Evolutionary conservation across 2,113 vertebrate species (phyloP).

Genomic region (Astur gentilis): DNA sequence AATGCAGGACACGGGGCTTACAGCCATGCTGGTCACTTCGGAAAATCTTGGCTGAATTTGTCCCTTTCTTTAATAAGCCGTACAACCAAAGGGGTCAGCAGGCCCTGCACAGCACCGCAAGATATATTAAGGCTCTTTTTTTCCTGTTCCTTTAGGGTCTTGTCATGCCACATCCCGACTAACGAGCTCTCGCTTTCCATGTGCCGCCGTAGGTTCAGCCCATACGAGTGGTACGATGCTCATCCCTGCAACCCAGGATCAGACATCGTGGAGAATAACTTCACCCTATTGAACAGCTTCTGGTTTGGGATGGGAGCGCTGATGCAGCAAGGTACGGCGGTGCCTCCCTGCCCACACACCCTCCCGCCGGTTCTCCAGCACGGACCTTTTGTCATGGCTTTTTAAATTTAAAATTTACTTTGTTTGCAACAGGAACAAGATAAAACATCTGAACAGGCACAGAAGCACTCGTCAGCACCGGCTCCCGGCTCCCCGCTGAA

Average conservation of each 20-base stretch:
- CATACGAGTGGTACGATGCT: conserved; percentile 96
- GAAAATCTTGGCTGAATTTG: not conserved
- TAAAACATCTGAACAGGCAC: not conserved
- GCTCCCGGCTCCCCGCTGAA: not conserved
- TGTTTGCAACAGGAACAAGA: not conserved
- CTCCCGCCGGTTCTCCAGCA: rapidly evolving
- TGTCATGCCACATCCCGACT: rapidly evolving
- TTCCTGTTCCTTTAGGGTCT: too few species aligned
- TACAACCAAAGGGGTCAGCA: rapidly evolving
- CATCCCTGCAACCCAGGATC: conserved; percentile 96
- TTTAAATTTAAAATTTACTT: not conserved
- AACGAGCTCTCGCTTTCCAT: not conserved
- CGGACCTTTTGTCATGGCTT: too few species aligned
- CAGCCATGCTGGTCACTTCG: not conserved
- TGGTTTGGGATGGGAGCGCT: conserved; percentile 97
- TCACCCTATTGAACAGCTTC: conserved; percentile 97
- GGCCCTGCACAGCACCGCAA: not conserved
- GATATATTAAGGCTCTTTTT: not conserved
- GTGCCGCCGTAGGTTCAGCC: conserved; percentile 84
- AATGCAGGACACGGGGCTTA: not conserved
- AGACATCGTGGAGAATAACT: conserved; percentile 96
- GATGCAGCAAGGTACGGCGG: conserved; percentile 93
- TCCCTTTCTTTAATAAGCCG: not conserved
- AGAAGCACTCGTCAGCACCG: not conserved
- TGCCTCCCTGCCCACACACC: not conserved